Evolutionary conservation across 1,140 invertebrate species (phyloP), one percentile per base, ranked within the genome.

Genomic region (Chrysopa pallens): DNA sequence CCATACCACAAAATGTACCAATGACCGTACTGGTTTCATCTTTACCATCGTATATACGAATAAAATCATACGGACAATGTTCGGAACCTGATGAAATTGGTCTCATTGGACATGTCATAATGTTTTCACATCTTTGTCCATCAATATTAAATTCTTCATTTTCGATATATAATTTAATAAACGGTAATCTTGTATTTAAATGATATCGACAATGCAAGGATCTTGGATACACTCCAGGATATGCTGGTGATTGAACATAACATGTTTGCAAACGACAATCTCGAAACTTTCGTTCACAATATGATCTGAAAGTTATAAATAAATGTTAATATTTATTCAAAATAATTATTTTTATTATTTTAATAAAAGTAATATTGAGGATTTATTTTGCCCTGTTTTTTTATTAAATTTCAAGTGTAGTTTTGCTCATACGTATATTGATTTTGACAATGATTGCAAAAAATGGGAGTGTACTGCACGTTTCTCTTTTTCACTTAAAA

Each of bases 111-210:
- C 89, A 93, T 3, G 87, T 87, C 78, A 93, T 89, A 46, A 91
- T 86, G 58, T 91, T 91, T 58, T 92, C 88, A 56, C 89, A 93
- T 40, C 87, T 69, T 53, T 91, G 86, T 0, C 88, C 88, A 52
- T 92, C 88, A 43, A 93, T 86, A 52, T 91, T 89, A 63, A 93
- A 91, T 58, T 89, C 84, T 57, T 90, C 85, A 54, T 90, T 89
- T 58, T 90, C 85, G 49, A 89, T 86, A 64, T 90, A 89, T 29
- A 92, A 68, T 60, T 90, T 90, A 50, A 90, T 90, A 62, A 84
- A 90, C 2, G 85, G 84, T 50, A 84, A 69, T 29, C 84, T 65
- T 0, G 85, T 90, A 60, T 87, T 89, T 28, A 92, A 67, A 52
- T 82, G 79, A 55, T 90, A 90, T 53, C 82, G 78, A 70, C 89